These are phyloP conservation scores for Aspidiotus destructor DNA, from an alignment of 2,888 invertebrate genomes.

Conservation along the genomic window DNA sequence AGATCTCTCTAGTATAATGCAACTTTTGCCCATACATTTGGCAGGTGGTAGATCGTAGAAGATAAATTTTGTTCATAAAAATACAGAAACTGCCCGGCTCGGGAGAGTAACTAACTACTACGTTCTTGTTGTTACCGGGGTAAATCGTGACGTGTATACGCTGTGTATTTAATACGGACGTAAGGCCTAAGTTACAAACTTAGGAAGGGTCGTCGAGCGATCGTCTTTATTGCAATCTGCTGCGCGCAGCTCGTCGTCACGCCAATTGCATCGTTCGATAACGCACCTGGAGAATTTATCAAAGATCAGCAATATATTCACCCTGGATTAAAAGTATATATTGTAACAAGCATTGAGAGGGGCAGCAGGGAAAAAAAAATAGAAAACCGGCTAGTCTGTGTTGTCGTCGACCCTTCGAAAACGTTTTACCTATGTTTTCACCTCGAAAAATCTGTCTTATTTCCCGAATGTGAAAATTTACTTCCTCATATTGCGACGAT, in stretches of 20 bases:
- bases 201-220: background rate
- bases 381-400: background rate
- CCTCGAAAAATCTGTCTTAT: background rate
- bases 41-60: constrained; percentile 4
- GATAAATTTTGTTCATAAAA: background rate
- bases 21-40: constrained; percentile 2
- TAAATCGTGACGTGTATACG: too few relatives aligned
- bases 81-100: background rate
- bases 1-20: background rate
- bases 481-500: background rate
- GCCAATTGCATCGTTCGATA: constrained; percentile 4
- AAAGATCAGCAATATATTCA: background rate
- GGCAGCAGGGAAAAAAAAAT: background rate
- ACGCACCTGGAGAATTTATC: constrained; percentile 4
- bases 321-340: background rate
- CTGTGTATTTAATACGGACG: too few relatives aligned
- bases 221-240: constrained; percentile 2
- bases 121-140: too few relatives aligned
- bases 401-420: background rate
- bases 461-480: constrained; percentile 1
- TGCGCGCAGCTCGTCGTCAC: background rate
- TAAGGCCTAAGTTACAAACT: background rate
- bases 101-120: too few relatives aligned
- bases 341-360: background rate
- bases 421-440: background rate